Conservation (phyloP, 2,113 vertebrate species). For the Lota lota region DNA sequence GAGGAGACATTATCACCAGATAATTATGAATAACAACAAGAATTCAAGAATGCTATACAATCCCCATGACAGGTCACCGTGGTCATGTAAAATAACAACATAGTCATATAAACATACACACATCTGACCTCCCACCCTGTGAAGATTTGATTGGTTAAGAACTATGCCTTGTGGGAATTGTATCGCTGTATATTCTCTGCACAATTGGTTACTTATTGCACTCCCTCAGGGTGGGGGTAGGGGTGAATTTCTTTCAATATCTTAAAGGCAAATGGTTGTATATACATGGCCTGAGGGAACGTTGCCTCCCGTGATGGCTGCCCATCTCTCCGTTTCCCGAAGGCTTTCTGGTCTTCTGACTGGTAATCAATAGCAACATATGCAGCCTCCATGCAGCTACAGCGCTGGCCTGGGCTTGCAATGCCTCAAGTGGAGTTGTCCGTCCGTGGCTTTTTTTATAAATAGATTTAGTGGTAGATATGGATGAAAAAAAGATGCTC, state of each 20-base stretch:
- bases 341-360: constrained; percentile 71
- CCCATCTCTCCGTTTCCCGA: constrained; percentile 70
- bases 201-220: constrained; percentile 45
- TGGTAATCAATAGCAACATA: constrained; percentile 76
- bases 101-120: constrained; percentile 36
- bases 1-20: constrained; percentile 6
- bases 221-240: constrained; percentile 37
- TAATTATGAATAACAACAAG: constrained; percentile 46
- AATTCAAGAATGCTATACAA: constrained; percentile 30
- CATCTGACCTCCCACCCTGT: constrained; percentile 55
- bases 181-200: constrained; percentile 27
- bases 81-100: constrained; percentile 40
- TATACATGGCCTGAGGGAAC: constrained; percentile 73
- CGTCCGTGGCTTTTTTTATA: constrained; percentile 57
- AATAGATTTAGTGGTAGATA: constrained; percentile 50
- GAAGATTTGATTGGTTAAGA: constrained; percentile 40
- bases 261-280: constrained; percentile 64
- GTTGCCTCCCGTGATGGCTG: constrained; percentile 62
- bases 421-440: constrained; percentile 58
- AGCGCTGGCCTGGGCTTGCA: constrained; percentile 41
- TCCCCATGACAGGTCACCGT: constrained; percentile 27
- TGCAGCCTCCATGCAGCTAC: constrained; percentile 55
- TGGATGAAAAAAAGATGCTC: constrained; percentile 38
- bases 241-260: constrained; percentile 50
- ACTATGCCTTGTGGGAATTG: constrained; percentile 36